Evolutionary conservation across 2,888 invertebrate genomes (phyloP), one percentile per base, ranked within the genome.

Genomic region (Drosophila peninsularis): DNA sequence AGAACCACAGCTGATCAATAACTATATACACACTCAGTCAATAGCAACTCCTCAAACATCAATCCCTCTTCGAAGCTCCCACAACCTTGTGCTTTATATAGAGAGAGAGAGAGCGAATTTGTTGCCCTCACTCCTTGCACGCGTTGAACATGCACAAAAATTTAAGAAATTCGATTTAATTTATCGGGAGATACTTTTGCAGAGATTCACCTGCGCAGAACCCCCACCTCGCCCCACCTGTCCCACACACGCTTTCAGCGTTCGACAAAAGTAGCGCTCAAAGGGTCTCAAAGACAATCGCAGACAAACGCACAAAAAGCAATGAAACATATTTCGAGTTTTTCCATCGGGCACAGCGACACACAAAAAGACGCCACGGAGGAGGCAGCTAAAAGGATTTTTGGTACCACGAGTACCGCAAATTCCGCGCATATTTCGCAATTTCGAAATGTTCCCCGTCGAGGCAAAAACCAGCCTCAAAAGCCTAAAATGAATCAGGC

Each of bases 391-490:
- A 52, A 72, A 75, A 62, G 71, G 71, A 54, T 65, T 74, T 77
- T 75, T 71, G 66, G 57, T 75, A 75, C 74, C 76, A 67, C 81
- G 73, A 79, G 87, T 84, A 77, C 82, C 84, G 69, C 67, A 71
- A 88, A 84, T 84, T 88, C 84, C 82, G 34, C 71, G 73, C 80
- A 84, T 84, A 88, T 81, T 83, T 83, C 78, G 53, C 75, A 82
- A 85, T 86, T 75, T 72, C 61, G 76, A 71, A 80, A 68, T 62
- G 78, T 52, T 65, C 36, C 47, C 50, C 45, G 41, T 19, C 30
- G 61, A 21, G 17, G 57, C 49, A 67, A 61, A 53, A 53, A 36
- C 42, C 17, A 11, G 30, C 37, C 27, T 9, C 54, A 21, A 52
- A 32, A 41, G 34, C 41, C 47, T 7, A 21, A 73, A 78, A 76